Conservation (phyloP, 2,888 invertebrate genomes). For the Boloria selene region DNA sequence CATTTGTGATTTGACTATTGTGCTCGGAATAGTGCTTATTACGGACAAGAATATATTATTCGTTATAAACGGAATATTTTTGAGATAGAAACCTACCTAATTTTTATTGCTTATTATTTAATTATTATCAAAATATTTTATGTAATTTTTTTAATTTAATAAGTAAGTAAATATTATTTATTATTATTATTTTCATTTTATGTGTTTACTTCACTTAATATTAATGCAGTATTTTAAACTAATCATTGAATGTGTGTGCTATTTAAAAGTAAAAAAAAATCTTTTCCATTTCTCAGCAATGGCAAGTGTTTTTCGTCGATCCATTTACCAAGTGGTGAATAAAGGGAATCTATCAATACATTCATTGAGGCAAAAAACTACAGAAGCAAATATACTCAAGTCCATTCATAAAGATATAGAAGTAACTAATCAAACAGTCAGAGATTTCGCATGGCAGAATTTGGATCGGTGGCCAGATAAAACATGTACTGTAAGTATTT, state of each 20-base stretch:
- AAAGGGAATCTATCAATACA: conserved; percentile 42
- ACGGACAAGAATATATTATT: neutral
- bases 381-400: conserved; percentile 58
- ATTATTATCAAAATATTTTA: too few relatives aligned
- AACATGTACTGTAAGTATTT: conserved; percentile 84
- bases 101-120: neutral
- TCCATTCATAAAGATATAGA: conserved; percentile 78
- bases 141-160: too few relatives aligned
- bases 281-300: conserved; percentile 39
- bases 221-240: neutral
- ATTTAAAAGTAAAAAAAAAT: neutral
- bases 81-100: too few relatives aligned
- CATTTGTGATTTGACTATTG: conserved; percentile 9
- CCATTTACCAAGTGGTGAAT: conserved; percentile 42
- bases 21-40: neutral
- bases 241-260: neutral
- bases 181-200: too few relatives aligned
- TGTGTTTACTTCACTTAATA: neutral
- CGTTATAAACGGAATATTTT: neutral
- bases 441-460: conserved; percentile 85
- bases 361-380: conserved; percentile 47
- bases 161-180: too few relatives aligned
- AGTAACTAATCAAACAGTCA: conserved; percentile 75
- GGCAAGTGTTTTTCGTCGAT: conserved; percentile 50
- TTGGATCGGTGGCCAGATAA: conserved; percentile 86